Evolutionary conservation across 2,113 vertebrate genomes (phyloP).

Genomic region (Promerops cafer): DNA sequence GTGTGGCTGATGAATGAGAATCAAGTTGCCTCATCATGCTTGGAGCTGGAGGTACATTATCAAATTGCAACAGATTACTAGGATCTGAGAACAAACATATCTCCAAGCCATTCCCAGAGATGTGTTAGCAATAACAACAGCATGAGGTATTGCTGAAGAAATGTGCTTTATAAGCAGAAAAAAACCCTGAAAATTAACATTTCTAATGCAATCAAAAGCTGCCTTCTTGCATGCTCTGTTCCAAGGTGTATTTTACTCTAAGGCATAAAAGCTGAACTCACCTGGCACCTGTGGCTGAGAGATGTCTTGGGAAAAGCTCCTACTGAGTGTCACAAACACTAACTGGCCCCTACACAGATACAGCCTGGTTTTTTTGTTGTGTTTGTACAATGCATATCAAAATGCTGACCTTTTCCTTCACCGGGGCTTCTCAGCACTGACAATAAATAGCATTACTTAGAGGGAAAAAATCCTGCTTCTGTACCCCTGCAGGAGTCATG

Average conservation of each 20-base stretch:
- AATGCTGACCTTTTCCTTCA: not conserved
- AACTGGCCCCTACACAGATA: not conserved
- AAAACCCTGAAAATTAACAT: not conserved
- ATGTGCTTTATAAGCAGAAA: not conserved
- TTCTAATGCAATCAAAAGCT: not conserved
- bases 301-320: not conserved
- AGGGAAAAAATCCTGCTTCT: not conserved
- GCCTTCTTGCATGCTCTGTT: not conserved
- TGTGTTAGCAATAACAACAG: not conserved
- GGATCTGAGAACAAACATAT: not conserved
- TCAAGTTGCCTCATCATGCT: fast-evolving
- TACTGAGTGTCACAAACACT: not conserved
- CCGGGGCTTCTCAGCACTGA: not conserved
- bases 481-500: not conserved
- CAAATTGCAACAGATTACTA: not conserved
- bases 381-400: not conserved
- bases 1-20: not conserved
- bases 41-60: not conserved
- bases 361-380: not conserved
- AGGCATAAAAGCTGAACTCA: not conserved
- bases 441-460: slow-evolving; percentile 17
- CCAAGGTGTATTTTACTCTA: not conserved
- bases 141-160: not conserved
- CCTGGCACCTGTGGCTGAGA: not conserved
- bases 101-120: not conserved